A percentile compares a stretch with the other conserved stretches of the same genome.
Conservation (phyloP, 2,888 invertebrate species). For the Diarsia brunnea region DNA sequence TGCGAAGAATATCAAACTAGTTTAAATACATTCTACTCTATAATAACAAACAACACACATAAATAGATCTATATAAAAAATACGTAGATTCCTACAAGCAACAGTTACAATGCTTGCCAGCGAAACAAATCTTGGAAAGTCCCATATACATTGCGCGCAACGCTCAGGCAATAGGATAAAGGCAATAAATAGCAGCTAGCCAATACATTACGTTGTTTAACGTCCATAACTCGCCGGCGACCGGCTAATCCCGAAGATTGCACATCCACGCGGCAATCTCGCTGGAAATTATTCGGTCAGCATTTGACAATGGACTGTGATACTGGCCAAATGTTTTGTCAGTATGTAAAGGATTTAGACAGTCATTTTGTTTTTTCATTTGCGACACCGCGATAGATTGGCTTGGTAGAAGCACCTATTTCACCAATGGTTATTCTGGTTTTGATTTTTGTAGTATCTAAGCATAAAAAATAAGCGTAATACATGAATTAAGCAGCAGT, state of each 20-base stretch:
- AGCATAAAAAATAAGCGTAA: background rate
- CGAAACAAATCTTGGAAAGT: constrained; percentile 55
- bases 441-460: background rate
- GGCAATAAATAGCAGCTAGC: constrained; percentile 64
- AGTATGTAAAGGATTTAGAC: constrained; percentile 19
- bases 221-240: constrained; percentile 64
- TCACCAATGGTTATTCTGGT: background rate
- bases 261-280: constrained; percentile 61
- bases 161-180: constrained; percentile 60
- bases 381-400: background rate
- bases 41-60: background rate
- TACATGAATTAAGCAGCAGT: background rate
- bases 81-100: constrained; percentile 27
- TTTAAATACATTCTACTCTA: background rate
- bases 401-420: background rate
- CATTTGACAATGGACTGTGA: constrained; percentile 50
- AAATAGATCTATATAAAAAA: background rate
- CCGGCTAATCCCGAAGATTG: constrained; percentile 67
- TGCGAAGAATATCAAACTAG: background rate
- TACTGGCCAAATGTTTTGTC: constrained; percentile 40
- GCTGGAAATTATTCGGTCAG: constrained; percentile 58
- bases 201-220: constrained; percentile 64
- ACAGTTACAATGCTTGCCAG: constrained; percentile 56
- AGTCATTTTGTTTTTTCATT: constrained; percentile 39
- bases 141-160: constrained; percentile 49